Percentiles rank a stretch among this genome's conserved stretches.
Conservation (phyloP, 2,888 invertebrate genomes). For the Pseudococcus jackbeardsleyi region DNA sequence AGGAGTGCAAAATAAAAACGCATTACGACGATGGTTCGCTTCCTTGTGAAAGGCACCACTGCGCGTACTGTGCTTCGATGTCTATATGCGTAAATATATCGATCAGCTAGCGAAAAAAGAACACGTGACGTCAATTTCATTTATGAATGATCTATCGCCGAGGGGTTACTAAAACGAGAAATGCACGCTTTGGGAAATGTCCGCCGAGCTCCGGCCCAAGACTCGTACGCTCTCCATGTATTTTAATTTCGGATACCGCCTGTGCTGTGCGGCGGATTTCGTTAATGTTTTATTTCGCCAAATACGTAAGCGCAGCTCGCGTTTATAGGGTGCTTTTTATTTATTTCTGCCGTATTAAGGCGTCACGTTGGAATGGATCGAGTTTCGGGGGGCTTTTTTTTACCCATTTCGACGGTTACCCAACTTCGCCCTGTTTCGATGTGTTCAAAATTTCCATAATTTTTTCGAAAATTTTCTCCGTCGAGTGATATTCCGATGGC, state of each 20-base stretch:
- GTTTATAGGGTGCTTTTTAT: conserved; percentile 32
- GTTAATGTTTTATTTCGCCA: conserved; percentile 40
- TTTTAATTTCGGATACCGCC: conserved; percentile 21
- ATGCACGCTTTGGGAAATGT: conserved; percentile 38
- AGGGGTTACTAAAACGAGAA: conserved; percentile 54
- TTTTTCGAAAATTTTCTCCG: neutral
- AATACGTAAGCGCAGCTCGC: neutral
- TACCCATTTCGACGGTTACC: neutral
- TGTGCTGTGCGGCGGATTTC: neutral
- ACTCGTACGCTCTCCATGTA: neutral
- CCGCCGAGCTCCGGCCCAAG: neutral
- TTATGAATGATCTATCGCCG: conserved; percentile 51
- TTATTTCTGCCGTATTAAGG: conserved; percentile 22
- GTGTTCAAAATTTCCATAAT: neutral
- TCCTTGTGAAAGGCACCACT: conserved; percentile 49
- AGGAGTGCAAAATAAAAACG: neutral
- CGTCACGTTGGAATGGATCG: conserved; percentile 13
- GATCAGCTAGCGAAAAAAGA: conserved; percentile 50
- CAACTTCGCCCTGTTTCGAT: neutral
- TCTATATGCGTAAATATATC: conserved; percentile 48
- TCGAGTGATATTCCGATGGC: neutral
- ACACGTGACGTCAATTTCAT: conserved; percentile 56
- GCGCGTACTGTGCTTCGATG: conserved; percentile 35
- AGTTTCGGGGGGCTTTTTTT: neutral
- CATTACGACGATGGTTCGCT: conserved; percentile 13